Evolutionary conservation across 2,113 vertebrate genomes (phyloP).

Genomic region (Romanogobio albipinnatus): DNA sequence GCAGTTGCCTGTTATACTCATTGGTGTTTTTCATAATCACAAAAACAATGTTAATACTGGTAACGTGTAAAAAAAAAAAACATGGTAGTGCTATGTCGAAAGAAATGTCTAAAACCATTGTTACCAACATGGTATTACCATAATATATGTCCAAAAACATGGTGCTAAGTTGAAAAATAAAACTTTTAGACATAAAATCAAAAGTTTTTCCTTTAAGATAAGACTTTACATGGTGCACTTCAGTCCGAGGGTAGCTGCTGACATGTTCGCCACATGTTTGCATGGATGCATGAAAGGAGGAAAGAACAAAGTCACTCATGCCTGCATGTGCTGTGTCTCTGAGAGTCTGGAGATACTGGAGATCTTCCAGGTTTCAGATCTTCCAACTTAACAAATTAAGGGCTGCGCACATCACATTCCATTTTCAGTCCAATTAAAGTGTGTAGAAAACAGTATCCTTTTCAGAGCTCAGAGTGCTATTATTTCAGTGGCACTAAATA

Average conservation of each 20-base stretch:
- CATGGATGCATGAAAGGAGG: neutral
- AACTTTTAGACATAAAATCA: neutral
- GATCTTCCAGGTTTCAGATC: neutral
- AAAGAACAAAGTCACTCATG: neutral
- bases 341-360: neutral
- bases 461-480: too few species aligned
- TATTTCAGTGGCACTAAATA: too few species aligned
- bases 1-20: neutral
- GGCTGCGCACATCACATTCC: neutral
- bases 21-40: neutral
- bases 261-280: constrained; percentile 13
- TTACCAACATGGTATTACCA: neutral
- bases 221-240: neutral
- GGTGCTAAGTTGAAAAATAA: neutral
- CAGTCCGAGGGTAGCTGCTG: neutral
- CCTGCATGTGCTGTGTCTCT: neutral
- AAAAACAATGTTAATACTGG: neutral
- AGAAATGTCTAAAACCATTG: neutral
- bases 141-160: neutral
- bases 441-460: too few species aligned
- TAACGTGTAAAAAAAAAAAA: neutral
- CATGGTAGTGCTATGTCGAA: too few species aligned
- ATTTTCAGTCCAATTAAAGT: neutral
- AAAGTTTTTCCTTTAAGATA: neutral
- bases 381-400: neutral